Base-by-base conservation (phyloP, 2,888 invertebrate genomes). In the Epistrophe grossulariae region DNA sequence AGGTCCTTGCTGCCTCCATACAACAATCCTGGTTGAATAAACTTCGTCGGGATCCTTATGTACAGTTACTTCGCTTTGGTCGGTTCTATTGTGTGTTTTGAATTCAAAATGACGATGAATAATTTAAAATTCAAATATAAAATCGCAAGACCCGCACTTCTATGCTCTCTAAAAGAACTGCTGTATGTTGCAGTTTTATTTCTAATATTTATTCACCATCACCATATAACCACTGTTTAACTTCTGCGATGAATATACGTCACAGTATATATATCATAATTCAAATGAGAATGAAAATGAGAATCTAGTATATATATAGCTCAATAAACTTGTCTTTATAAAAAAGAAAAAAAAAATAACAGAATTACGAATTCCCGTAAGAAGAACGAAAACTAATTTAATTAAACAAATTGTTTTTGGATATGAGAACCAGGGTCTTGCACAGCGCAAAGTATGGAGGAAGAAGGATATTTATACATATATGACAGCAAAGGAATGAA, bases 51-150 rank as follows among this genome's bases (percentile, higher is more conserved):
- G n/a, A n/a, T 40, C 3, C 15, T 15, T 55, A 6, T 55, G 28
- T 15, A 28, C 1, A 52, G 28, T 50, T 66, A 43, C 24, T 28
- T n/a, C n/a, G 24, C 11, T 71, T 19, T 3, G n/a, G 28, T 38
- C 13, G n/a, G 28, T 38, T 8, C 48, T 17, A 50, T 45, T 64
- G 60, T 40, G 68, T 73, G 85, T 24, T 62, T 62, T 78, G 80
- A 85, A 81, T 81, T 70, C 62, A 15, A 64, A 80, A 85, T 70
- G 62, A 68, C 64, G 17, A 35, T 43, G 50, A 73, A 78, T 71
- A 74, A 78, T 78, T 81, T 70, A 73, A 64, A 72, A 77, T 78
- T 55, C 68, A 71, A 60, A 57, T 19, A 28, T 19, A 28, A 19
- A 19, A 68, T 50, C 19, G 13, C 48, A 50, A 19, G 13, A 66